Conservation (phyloP, 2,888 invertebrate species). For the Drosophila atripex region DNA sequence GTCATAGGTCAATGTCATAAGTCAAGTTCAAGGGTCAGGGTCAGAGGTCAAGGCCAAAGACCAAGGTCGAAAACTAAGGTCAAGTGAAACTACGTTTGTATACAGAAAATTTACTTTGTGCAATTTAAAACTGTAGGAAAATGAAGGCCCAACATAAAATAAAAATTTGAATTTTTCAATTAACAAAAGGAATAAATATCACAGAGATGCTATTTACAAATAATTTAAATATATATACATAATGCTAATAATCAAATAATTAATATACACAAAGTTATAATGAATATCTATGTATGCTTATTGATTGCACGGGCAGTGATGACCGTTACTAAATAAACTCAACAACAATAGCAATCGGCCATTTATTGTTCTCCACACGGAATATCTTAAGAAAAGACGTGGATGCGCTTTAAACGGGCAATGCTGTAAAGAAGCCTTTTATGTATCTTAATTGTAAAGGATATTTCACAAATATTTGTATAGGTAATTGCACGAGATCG, state of each 20-base stretch:
- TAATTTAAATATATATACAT: background rate
- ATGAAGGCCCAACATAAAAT: constrained; percentile 56
- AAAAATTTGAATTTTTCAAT: constrained; percentile 82
- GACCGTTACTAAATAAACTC: constrained; percentile 89
- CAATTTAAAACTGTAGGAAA: constrained; percentile 32
- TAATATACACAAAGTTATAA: constrained; percentile 86
- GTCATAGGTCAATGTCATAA: too few species aligned
- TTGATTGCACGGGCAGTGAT: constrained; percentile 93
- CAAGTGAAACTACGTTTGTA: too few species aligned
- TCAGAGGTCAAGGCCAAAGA: too few species aligned
- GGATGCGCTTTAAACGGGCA: constrained; percentile 87
- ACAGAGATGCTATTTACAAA: constrained; percentile 73
- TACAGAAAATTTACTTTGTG: constrained; percentile 35
- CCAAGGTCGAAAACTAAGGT: too few species aligned
- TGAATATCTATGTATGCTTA: constrained; percentile 89
- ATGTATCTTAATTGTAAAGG: constrained; percentile 94
- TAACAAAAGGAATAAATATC: constrained; percentile 68
- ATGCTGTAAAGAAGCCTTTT: constrained; percentile 95
- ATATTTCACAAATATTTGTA: constrained; percentile 97
- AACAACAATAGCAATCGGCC: constrained; percentile 86
- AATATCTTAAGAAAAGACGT: constrained; percentile 88
- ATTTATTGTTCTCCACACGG: constrained; percentile 92
- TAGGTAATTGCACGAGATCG: constrained; percentile 92
- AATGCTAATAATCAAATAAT: constrained; percentile 72
- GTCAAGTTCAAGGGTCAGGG: too few species aligned